Percentiles rank a stretch among this genome's conserved stretches.
phyloP scores from a whole-genome alignment of 1,140 invertebrate genomes.

The Eulimnadia texana region DNA sequence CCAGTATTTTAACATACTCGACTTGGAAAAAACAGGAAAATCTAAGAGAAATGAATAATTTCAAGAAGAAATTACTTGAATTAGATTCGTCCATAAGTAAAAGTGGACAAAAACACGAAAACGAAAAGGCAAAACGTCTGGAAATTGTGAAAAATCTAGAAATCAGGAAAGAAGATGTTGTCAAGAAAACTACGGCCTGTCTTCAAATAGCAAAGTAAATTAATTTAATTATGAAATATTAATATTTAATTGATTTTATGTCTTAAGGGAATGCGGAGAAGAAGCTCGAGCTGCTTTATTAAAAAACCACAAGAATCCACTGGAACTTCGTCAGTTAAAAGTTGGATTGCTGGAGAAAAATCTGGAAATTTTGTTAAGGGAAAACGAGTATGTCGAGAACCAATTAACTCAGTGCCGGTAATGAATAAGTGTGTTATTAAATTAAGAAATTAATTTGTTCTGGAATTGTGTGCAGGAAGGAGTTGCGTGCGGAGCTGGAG shows the following conservation, averaged over 20 bases:
- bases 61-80: too few relatives aligned
- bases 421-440: background rate
- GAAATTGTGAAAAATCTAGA: constrained; percentile 2
- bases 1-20: too few relatives aligned
- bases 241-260: background rate
- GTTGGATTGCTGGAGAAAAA: background rate
- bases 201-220: background rate
- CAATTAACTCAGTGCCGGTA: constrained; percentile 3
- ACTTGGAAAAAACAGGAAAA: too few relatives aligned
- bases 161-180: background rate
- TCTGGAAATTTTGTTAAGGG: background rate
- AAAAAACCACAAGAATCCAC: background rate
- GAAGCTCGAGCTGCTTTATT: background rate
- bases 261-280: constrained; percentile 5
- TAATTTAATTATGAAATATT: background rate
- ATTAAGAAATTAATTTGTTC: background rate
- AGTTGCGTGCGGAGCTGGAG: background rate
- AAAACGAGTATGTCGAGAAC: background rate
- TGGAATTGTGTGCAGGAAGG: background rate
- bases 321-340: background rate
- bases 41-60: too few relatives aligned
- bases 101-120: background rate
- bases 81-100: too few relatives aligned
- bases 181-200: background rate
- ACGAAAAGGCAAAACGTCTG: background rate